Percentiles rank a stretch among this genome's conserved stretches.
These are phyloP conservation scores for Monarcha castaneiventris DNA, from an alignment of 2,113 vertebrate species.

Conservation along the genomic window DNA sequence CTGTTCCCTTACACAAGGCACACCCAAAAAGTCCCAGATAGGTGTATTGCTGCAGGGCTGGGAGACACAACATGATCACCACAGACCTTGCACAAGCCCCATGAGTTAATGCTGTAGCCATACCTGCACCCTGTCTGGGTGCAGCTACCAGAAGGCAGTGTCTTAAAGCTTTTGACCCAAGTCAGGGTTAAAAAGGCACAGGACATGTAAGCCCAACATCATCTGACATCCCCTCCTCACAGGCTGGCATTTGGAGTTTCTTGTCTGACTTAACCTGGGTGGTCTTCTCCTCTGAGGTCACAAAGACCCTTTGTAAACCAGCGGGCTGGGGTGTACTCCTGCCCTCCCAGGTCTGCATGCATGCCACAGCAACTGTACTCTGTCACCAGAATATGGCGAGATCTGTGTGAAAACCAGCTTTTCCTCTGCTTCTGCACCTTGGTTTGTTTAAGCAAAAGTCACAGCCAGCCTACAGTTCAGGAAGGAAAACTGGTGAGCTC, in stretches of 20 bases:
- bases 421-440: background rate
- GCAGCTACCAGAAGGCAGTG: background rate
- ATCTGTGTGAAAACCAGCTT: background rate
- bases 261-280: background rate
- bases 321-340: background rate
- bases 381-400: background rate
- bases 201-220: background rate
- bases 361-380: background rate
- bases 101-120: background rate
- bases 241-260: background rate
- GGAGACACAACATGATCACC: accelerated
- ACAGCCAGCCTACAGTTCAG: background rate
- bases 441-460: background rate
- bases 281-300: background rate
- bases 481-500: background rate
- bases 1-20: background rate
- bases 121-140: background rate
- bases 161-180: background rate
- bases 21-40: background rate
- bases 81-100: background rate
- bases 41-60: background rate
- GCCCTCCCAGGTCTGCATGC: background rate
- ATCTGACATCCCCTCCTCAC: background rate
- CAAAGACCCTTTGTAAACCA: background rate
- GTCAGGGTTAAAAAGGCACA: background rate